Base-by-base conservation (phyloP, 2,797 vertebrate species). In the Carduelis carduelis region DNA sequence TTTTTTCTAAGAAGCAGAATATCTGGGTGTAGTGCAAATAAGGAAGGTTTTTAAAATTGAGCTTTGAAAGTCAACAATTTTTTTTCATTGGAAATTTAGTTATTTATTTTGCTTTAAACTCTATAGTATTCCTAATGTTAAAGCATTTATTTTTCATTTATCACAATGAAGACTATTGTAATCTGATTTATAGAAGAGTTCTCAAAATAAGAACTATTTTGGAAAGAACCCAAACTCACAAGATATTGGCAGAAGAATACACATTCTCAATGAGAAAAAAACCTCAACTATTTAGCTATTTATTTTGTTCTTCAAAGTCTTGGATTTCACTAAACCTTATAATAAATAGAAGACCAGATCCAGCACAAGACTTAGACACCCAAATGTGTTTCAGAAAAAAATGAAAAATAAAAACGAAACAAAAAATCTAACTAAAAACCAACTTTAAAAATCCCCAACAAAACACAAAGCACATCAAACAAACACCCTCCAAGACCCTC, bases 401-500 rank as follows among this genome's bases (percentile, higher is more conserved):
- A 47, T 32, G 1, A 6, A 59, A 43, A 52, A 20, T 4, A 47
- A 47, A 28, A 50, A 16, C 1, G 6, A 50, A 50, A 27, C 15
- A 50, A 50, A 50, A 56, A 32, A n/a, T 9, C 2, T 12, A 22
- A 30, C 9, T 3, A 35, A 53, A 66, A 30, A 10, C 1, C 7
- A 19, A 16, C 9, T 16, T 2, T 1, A n/a, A 60, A 70, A 50
- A 8, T 5, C 4, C 8, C 14, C 12, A 60, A 39, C 8, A 47
- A 61, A 68, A 17, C 17, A 60, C 39, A 46, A 43, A 63, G 28
- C 8, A 46, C 5, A 46, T 2, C 6, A 83, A 63, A 23, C 3
- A 61, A 53, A 15, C 4, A 71, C 0, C 7, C 1, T 1, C 14
- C 8, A 2, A 32, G 52, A 32, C 4, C 3, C 5, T 12, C 34